A percentile compares a stretch with the other conserved stretches of the same genome.
phyloP scores from a whole-genome alignment of 2,113 vertebrate species.

The Eleginops maclovinus region DNA sequence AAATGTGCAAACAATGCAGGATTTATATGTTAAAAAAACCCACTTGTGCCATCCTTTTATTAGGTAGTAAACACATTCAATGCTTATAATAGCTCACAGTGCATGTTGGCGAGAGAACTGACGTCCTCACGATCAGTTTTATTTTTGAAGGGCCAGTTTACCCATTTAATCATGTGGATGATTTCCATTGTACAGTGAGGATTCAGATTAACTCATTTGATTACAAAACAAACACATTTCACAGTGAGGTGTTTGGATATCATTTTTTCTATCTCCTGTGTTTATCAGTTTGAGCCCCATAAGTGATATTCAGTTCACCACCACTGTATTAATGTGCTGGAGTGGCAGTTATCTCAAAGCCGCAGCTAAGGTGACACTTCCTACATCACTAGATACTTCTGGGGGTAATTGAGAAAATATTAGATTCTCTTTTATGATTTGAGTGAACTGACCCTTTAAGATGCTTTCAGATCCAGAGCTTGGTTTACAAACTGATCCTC shows the following conservation, averaged over 20 bases:
- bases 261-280: background rate
- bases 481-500: conserved; percentile 45
- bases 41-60: background rate
- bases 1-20: background rate
- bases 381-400: conserved; percentile 2
- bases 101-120: too few species aligned
- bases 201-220: too few species aligned
- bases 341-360: background rate
- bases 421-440: conserved; percentile 5
- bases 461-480: background rate
- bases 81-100: background rate
- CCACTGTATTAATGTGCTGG: too few species aligned
- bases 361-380: conserved; percentile 11
- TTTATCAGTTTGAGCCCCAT: background rate
- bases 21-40: background rate
- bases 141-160: background rate
- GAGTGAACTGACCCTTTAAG: conserved; percentile 54
- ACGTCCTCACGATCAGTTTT: background rate
- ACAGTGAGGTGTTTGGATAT: background rate
- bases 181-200: background rate
- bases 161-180: background rate
- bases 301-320: background rate
- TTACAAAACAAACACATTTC: background rate
- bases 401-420: background rate
- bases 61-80: background rate